Evolutionary conservation across 2,888 invertebrate genomes (phyloP), one percentile per base, ranked within the genome.

Genomic region (Drosophila nr. fundita): DNA sequence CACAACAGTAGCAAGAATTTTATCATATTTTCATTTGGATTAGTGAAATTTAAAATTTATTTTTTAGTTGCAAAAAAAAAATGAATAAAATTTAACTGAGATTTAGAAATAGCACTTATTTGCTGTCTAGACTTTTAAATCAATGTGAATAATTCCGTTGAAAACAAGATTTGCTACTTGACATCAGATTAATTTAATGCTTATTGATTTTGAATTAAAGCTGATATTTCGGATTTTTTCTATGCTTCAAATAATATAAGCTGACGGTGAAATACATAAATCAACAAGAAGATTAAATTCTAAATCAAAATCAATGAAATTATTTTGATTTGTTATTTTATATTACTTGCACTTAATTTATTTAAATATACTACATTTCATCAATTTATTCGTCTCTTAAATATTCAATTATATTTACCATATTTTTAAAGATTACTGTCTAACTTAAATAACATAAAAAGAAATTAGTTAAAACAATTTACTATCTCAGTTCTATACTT

Each of bases 151-250:
- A n/a, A 54, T 36, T 27, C 13, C 10, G 29, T n/a, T n/a, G 1
- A 18, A 38, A 68, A 57, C 38, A 21, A 53, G 30, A 24, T 54
- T 67, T 67, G 53, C 36, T 18, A 36, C 45, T 48, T 48, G 5
- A 5, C 4, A n/a, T 18, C 1, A 34, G 32, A 57, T 57, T 49
- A 38, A 21, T 68, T 27, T 30, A 30, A 24, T 53, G 36, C 8
- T 11, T 7, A 4, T 29, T 27, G 8, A 36, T 21, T 36, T 55
- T 38, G 29, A 65, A 64, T 21, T 40, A 7, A 27, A 40, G 64
- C 64, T 29, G 18, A 36, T 29, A 10, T 21, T n/a, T 29, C 1
- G 30, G 18, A 21, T 21, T 29, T 57, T 45, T 18, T 45, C 11
- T 15, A 0, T 18, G n/a, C n/a, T 6, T 24, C 10, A 10, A 13